A percentile compares a stretch with the other conserved stretches of the same genome.
phyloP scores from a whole-genome alignment of 2,113 vertebrate species.

The Parus major region DNA sequence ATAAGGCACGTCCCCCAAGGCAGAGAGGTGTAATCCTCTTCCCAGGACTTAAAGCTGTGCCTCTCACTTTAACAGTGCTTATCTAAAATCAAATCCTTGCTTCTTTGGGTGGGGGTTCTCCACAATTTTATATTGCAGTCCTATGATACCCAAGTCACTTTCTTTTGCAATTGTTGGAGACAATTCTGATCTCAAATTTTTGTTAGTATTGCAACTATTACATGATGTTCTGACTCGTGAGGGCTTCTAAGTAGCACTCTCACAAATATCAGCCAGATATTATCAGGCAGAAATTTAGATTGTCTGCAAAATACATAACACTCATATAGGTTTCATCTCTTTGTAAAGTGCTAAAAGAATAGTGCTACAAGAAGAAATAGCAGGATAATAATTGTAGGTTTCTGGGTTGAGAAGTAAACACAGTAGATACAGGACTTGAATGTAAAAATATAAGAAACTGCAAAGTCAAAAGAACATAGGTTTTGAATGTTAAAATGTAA shows the following conservation, averaged over 20 bases:
- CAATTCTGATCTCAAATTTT: background rate
- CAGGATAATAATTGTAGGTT: background rate
- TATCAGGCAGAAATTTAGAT: background rate
- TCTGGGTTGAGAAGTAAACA: background rate
- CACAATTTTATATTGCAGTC: background rate
- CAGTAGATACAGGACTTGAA: background rate
- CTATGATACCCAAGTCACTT: background rate
- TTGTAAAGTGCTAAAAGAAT: background rate
- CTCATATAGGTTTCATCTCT: background rate
- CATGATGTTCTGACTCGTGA: background rate
- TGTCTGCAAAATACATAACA: background rate
- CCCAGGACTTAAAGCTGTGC: too few species aligned
- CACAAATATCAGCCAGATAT: background rate
- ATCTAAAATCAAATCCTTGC: too few species aligned
- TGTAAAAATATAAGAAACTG: background rate
- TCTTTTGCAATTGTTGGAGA: background rate
- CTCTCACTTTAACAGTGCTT: too few species aligned
- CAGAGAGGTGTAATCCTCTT: too few species aligned
- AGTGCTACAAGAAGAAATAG: background rate
- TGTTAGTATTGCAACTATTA: background rate
- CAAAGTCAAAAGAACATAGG: background rate
- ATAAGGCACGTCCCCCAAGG: too few species aligned
- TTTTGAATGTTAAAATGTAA: background rate
- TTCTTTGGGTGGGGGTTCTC: too few species aligned
- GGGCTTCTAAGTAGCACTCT: background rate